Conservation (phyloP, 2,888 invertebrate genomes). For the Dasysyrphus albostriatus region DNA sequence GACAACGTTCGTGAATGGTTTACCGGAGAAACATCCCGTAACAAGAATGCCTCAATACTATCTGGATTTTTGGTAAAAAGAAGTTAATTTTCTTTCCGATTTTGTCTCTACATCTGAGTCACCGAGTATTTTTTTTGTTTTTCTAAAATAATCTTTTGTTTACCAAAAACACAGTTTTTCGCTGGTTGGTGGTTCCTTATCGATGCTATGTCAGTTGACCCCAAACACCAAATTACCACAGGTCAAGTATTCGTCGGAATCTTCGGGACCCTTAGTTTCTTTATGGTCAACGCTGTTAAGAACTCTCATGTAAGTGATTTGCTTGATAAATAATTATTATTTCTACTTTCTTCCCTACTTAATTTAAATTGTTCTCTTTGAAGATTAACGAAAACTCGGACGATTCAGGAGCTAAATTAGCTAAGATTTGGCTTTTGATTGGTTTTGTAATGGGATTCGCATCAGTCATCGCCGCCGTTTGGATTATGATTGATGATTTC, state of each 20-base stretch:
- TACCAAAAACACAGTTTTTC: slow-evolving; percentile 89
- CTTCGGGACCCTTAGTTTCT: slow-evolving; percentile 95
- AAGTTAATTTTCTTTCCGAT: slow-evolving; percentile 16
- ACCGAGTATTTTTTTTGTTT: slow-evolving; percentile 48
- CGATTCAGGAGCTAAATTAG: slow-evolving; percentile 91
- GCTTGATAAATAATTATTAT: background rate
- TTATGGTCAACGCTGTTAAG: slow-evolving; percentile 98
- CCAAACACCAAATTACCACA: slow-evolving; percentile 87
- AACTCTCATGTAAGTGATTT: slow-evolving; percentile 90
- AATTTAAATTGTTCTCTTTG: slow-evolving; percentile 75
- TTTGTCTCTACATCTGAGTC: slow-evolving; percentile 62
- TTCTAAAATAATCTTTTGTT: slow-evolving; percentile 37
- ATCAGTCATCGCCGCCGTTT: slow-evolving; percentile 96
- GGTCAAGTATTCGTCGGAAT: slow-evolving; percentile 96
- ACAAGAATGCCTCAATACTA: slow-evolving; percentile 92
- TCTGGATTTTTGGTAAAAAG: slow-evolving; percentile 92
- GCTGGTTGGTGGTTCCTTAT: slow-evolving; percentile 99
- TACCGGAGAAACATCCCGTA: slow-evolving; percentile 94
- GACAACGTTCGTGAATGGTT: slow-evolving; percentile 92
- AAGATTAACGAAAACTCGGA: slow-evolving; percentile 79
- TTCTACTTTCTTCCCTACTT: slow-evolving; percentile 23
- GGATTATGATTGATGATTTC: slow-evolving; percentile 97
- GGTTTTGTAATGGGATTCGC: slow-evolving; percentile 99
- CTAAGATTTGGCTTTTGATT: slow-evolving; percentile 96
- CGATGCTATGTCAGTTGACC: slow-evolving; percentile 94